A percentile compares a stretch with the other conserved stretches of the same genome.
Conservation (phyloP, 2,797 vertebrate species). For the Hypotaenidia okinawae region DNA sequence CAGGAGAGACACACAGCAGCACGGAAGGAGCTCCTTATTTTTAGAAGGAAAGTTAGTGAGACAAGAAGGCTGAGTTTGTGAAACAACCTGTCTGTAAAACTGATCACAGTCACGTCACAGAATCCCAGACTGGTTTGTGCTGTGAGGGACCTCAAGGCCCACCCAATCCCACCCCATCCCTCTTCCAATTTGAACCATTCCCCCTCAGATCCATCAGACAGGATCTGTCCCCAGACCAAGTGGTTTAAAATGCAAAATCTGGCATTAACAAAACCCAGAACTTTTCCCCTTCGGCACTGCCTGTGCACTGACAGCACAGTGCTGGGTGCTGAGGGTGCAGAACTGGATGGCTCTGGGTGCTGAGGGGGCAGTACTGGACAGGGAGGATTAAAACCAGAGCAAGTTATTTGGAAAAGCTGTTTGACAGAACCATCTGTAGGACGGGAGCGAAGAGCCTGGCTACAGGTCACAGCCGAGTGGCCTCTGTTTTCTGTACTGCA, state of each 20-base stretch:
- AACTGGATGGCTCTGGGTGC: not conserved
- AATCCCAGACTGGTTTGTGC: too few relatives aligned
- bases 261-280: slow-evolving; percentile 33
- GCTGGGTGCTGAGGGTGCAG: not conserved
- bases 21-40: not conserved
- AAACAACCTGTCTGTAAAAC: not conserved
- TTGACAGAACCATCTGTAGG: not conserved
- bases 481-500: not conserved
- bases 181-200: too few relatives aligned
- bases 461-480: not conserved
- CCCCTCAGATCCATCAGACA: not conserved
- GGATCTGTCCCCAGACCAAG: not conserved
- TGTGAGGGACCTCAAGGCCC: too few relatives aligned
- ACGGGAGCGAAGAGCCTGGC: not conserved
- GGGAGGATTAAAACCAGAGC: slow-evolving; percentile 33
- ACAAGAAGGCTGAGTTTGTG: not conserved
- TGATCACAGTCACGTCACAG: not conserved
- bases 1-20: not conserved
- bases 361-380: not conserved
- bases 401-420: slow-evolving; percentile 30
- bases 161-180: too few relatives aligned
- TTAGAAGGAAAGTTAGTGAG: not conserved
- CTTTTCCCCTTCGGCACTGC: not conserved
- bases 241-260: not conserved
- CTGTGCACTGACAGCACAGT: not conserved